Conservation (phyloP, 2,113 vertebrate genomes). For the Pithys albifrons region DNA sequence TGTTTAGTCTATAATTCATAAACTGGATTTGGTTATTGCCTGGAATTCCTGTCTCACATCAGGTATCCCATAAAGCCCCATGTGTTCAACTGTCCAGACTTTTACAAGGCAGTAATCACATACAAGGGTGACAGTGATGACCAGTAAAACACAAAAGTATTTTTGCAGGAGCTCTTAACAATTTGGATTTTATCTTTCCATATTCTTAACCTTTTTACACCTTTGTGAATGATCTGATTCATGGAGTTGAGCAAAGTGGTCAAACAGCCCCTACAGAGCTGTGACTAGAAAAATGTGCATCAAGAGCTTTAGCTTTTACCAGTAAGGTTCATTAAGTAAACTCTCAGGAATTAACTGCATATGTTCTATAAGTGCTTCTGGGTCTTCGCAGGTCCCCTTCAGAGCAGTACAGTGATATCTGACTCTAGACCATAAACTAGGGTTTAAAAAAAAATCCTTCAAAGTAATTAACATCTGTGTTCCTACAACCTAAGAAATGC, state of each 20-base stretch:
- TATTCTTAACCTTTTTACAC: conserved; percentile 33
- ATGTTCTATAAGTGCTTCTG: conserved; percentile 83
- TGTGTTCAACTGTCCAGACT: conserved; percentile 8
- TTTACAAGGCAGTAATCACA: neutral
- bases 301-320: conserved; percentile 83
- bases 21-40: conserved; percentile 16
- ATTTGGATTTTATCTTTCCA: conserved; percentile 60
- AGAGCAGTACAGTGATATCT: conserved; percentile 70
- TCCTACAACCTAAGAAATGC: conserved; percentile 70
- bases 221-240: conserved; percentile 40
- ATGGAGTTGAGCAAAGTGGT: conserved; percentile 46
- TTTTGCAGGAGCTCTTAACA: conserved; percentile 11
- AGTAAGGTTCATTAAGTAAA: conserved; percentile 90
- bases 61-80: conserved; percentile 26
- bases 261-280: conserved; percentile 59
- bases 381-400: conserved; percentile 77
- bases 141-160: neutral
- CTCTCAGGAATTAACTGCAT: conserved; percentile 91
- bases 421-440: conserved; percentile 68
- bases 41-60: conserved; percentile 57
- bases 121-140: neutral
- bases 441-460: conserved; percentile 60
- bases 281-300: conserved; percentile 71
- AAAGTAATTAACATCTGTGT: conserved; percentile 56
- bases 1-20: neutral